Evolutionary conservation across 2,113 vertebrate genomes (phyloP), one percentile per base, ranked within the genome.

Genomic region (Antennarius striatus): DNA sequence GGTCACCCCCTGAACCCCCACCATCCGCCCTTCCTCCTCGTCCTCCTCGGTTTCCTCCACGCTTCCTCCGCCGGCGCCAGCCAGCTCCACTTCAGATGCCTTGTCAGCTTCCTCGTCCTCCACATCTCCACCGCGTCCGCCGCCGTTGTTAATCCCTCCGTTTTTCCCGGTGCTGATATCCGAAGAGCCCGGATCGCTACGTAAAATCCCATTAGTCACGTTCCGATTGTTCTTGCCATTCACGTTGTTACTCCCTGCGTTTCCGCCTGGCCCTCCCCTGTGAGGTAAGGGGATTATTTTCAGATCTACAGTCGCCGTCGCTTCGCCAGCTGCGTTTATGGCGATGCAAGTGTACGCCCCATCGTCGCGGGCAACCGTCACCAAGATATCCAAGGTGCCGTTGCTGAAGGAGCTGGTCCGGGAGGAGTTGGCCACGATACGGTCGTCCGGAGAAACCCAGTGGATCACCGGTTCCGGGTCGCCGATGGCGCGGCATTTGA

Each of bases 381-480:
- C 95, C 66, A 95, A 85, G 30, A 97, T 89, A 82, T 97, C 95
- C 83, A 97, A 83, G 4, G 96, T 96, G 43, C 96, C 96, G 0
- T 97, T 96, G 84, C 91, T 93, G 83, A 95, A 95, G 5, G 95
- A 96, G 64, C 87, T 87, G 39, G 93, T 92, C 56, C 95, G 85
- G 28, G 94, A 95, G 15, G 95, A 92, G 87, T 97, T 97, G 16
- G 93, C 89, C 0, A 97, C 84, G 42, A 97, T 94, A 43, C 94
- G 93, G 78, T 96, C 95, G 6, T 96, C 95, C 0, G 96, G 96
- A 16, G 95, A 95, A 7, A 97, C 95, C 96, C 96, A 97, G 87
- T 96, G 96, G 73, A 96, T 86, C 10, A 94, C 89, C 0, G 96
- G 96, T 46, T 91, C 90, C 0, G 96, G 96, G 88, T 97, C 96